phyloP scores from a whole-genome alignment of 2,113 vertebrate genomes.

The Prolemur simus region DNA sequence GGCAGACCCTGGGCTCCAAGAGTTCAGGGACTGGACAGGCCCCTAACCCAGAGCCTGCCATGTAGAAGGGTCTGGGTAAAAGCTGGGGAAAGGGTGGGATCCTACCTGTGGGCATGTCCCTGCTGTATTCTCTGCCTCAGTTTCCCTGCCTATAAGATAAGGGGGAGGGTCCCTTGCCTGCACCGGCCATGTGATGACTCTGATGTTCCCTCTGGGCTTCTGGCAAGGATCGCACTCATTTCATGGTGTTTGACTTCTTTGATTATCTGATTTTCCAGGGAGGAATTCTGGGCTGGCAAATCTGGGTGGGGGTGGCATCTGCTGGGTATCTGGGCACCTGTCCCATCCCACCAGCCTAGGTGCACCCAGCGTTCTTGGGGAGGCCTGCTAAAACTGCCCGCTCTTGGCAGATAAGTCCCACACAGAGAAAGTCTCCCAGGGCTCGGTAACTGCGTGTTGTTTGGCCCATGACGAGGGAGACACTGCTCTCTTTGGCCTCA shows the following conservation, averaged over 20 bases:
- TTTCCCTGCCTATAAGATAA: not conserved
- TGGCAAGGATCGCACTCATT: conserved; percentile 55
- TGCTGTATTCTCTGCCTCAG: not conserved
- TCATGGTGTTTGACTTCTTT: conserved; percentile 61
- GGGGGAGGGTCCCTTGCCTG: not conserved
- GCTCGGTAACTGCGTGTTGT: not conserved
- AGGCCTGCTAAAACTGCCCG: not conserved
- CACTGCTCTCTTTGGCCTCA: fast-evolving
- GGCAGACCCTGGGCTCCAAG: not conserved
- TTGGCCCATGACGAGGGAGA: fast-evolving
- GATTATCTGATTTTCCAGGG: conserved; percentile 71
- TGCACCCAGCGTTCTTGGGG: not conserved
- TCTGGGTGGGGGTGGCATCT: conserved; percentile 6
- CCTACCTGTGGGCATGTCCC: not conserved
- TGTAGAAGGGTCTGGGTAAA: not conserved
- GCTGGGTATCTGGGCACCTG: not conserved
- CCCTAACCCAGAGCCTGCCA: not conserved
- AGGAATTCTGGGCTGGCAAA: conserved; percentile 23
- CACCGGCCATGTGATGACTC: not conserved
- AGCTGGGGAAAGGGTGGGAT: too few relatives aligned
- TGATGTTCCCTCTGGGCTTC: not conserved
- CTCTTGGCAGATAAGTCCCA: not conserved
- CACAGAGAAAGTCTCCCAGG: not conserved
- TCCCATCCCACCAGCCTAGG: not conserved
- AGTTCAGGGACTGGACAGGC: not conserved